These are phyloP conservation scores for Anguilla anguilla DNA, from an alignment of 2,797 vertebrate species.

Conservation along the genomic window DNA sequence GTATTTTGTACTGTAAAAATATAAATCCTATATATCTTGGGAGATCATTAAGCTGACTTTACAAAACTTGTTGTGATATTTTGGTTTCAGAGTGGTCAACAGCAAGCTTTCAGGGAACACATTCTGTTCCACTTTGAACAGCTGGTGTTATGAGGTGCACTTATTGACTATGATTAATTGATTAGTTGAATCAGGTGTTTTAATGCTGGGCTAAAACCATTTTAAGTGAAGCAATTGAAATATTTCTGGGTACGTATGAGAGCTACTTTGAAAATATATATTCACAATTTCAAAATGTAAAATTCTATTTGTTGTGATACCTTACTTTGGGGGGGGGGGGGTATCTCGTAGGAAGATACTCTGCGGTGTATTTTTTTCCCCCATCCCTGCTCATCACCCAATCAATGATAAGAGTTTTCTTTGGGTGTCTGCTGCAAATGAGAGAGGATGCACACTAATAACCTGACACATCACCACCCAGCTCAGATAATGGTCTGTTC, in stretches of 20 bases:
- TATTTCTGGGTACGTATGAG: not conserved
- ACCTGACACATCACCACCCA: not conserved
- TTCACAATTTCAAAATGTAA: not conserved
- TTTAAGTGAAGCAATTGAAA: not conserved
- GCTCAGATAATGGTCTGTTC: not conserved
- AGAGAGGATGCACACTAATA: constrained; percentile 22
- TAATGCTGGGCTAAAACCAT: not conserved
- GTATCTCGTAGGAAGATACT: too few species aligned
- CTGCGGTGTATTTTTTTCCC: not conserved
- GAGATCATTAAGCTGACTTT: too few species aligned
- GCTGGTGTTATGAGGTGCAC: too few species aligned
- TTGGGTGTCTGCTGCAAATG: constrained; percentile 38
- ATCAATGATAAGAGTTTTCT: not conserved
- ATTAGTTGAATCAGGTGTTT: not conserved
- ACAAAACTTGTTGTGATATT: too few species aligned
- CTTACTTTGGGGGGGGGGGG: too few species aligned
- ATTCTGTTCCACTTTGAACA: too few species aligned
- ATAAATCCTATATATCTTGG: too few species aligned
- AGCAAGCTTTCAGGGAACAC: too few species aligned
- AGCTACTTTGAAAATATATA: not conserved
- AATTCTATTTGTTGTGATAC: not conserved
- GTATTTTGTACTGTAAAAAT: too few species aligned
- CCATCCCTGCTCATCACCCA: too few species aligned
- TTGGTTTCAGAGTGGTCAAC: too few species aligned
- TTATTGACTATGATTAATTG: too few species aligned